Conservation (phyloP, 2,113 vertebrate genomes). For the Tachycineta bicolor region DNA sequence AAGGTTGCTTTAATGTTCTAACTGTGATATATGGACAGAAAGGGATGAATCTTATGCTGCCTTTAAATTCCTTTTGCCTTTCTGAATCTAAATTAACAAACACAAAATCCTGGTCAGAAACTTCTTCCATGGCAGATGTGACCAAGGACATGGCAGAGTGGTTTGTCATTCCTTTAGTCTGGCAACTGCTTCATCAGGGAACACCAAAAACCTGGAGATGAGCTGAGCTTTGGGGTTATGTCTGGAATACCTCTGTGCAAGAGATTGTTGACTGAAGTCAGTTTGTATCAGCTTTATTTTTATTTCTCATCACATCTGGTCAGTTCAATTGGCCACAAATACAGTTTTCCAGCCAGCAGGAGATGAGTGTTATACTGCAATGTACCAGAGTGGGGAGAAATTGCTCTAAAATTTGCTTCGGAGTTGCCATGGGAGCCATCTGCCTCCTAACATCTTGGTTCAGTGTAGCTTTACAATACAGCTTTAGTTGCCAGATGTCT, state of each 20-base stretch:
- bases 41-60: not conserved
- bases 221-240: not conserved
- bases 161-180: not conserved
- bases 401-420: conserved; percentile 28
- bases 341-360: not conserved
- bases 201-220: not conserved
- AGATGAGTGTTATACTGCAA: conserved; percentile 5
- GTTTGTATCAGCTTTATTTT: not conserved
- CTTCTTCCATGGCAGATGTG: accelerated
- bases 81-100: not conserved
- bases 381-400: conserved; percentile 36
- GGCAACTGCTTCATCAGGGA: not conserved
- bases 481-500: not conserved
- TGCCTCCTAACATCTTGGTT: not conserved
- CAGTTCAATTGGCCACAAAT: not conserved
- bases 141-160: accelerated
- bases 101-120: not conserved
- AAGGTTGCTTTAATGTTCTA: not conserved
- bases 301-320: not conserved
- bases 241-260: not conserved
- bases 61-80: not conserved
- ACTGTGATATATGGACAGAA: not conserved
- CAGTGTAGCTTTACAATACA: not conserved
- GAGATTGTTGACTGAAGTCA: not conserved
- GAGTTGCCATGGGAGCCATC: conserved; percentile 12